Percentiles rank a stretch among this genome's conserved stretches.
Evolutionary conservation across 2,113 vertebrate species (phyloP).

Genomic region (Phaetusa simplex): DNA sequence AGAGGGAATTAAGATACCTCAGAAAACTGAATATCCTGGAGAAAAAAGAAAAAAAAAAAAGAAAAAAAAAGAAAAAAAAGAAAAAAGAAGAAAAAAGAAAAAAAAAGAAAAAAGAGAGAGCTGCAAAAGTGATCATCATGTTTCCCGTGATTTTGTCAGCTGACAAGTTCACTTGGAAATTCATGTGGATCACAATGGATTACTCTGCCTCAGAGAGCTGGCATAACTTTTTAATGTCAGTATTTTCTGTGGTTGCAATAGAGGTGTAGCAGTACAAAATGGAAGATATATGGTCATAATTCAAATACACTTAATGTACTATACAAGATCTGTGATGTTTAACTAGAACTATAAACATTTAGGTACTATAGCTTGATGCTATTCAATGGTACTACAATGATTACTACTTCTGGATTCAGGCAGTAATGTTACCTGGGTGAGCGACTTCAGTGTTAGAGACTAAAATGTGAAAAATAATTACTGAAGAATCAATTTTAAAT

Average conservation of each 20-base stretch:
- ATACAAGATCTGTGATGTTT: neutral
- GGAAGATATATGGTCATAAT: neutral
- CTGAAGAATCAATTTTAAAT: neutral
- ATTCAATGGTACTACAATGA: accelerated
- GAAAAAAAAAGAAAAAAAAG: neutral
- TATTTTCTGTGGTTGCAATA: neutral
- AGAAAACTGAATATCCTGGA: neutral
- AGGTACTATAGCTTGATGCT: neutral
- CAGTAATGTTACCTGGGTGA: neutral
- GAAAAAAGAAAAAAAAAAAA: neutral
- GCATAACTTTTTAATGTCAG: neutral
- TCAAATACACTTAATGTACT: neutral
- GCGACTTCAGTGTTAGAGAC: neutral
- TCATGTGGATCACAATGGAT: neutral
- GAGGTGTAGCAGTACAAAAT: neutral
- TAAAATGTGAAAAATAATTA: neutral
- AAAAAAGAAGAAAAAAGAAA: too few species aligned
- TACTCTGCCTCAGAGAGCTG: neutral
- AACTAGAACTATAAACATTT: neutral
- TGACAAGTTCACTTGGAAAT: neutral
- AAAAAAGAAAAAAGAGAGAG: neutral
- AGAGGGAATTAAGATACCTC: neutral
- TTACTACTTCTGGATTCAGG: neutral
- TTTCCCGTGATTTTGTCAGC: neutral
- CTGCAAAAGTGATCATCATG: neutral